phyloP scores from a whole-genome alignment of 2,797 vertebrate species.

The Sebastes nivosus region DNA sequence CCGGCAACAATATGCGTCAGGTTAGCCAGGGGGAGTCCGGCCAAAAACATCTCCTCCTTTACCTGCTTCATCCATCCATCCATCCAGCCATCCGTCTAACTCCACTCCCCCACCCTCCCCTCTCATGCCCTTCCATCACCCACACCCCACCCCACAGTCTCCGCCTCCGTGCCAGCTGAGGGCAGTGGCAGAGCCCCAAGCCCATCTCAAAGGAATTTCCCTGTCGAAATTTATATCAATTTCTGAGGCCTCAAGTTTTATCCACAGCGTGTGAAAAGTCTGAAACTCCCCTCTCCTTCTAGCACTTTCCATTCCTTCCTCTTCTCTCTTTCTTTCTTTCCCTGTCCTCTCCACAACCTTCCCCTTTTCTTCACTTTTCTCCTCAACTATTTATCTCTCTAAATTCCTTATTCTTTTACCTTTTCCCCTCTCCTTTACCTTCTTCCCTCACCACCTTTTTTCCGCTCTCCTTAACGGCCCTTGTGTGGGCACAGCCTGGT shows the following conservation, averaged over 20 bases:
- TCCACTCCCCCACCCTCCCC: background rate
- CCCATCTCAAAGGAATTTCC: constrained; percentile 70
- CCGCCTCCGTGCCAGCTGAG: constrained; percentile 51
- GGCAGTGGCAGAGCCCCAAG: constrained; percentile 50
- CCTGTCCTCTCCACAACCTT: background rate
- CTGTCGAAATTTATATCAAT: constrained; percentile 73
- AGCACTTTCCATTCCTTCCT: constrained; percentile 16
- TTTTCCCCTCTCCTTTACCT: background rate
- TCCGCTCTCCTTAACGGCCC: constrained; percentile 18
- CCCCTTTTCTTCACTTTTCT: background rate
- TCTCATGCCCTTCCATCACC: constrained; percentile 32
- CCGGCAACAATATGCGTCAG: constrained; percentile 59
- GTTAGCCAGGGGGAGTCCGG: constrained; percentile 39
- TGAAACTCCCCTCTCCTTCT: constrained; percentile 12
- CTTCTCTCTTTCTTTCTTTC: background rate
- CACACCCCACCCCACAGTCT: constrained; percentile 29
- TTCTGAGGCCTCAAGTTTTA: constrained; percentile 61
- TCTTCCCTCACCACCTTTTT: constrained; percentile 18
- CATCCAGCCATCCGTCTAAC: constrained; percentile 2
- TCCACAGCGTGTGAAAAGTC: constrained; percentile 41
- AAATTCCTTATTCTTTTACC: background rate
- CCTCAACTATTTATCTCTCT: background rate
- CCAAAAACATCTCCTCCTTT: constrained; percentile 55
- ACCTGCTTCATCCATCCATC: constrained; percentile 26
- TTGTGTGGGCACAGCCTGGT: constrained; percentile 55